A percentile compares a stretch with the other conserved stretches of the same genome.
phyloP scores from a whole-genome alignment of 1,140 invertebrate genomes.

The Dendroctonus valens region DNA sequence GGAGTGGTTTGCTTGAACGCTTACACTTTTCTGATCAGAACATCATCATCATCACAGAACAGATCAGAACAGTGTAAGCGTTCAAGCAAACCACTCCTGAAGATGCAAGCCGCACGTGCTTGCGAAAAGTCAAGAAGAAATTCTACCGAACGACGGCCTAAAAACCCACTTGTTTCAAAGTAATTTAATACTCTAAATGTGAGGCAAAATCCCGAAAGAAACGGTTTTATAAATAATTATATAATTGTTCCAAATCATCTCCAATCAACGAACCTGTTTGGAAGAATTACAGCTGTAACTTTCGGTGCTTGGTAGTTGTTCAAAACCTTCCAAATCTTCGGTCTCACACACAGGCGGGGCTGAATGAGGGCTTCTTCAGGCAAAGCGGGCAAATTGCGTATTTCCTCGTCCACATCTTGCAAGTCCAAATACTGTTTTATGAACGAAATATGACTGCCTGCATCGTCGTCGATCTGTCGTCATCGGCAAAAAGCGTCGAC shows the following conservation, averaged over 20 bases:
- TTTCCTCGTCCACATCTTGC: conserved; percentile 34
- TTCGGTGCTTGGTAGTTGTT: conserved; percentile 26
- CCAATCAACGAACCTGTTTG: conserved; percentile 11
- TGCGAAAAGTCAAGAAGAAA: too few species aligned
- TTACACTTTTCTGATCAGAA: too few species aligned
- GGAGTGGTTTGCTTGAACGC: too few species aligned
- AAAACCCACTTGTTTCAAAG: too few species aligned
- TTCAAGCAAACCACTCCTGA: too few species aligned
- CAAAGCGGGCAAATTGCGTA: conserved; percentile 24
- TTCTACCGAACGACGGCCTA: too few species aligned
- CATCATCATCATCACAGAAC: too few species aligned
- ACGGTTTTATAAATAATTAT: too few species aligned
- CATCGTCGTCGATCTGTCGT: conserved; percentile 35
- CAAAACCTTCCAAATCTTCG: conserved; percentile 36
- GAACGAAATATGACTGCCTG: conserved; percentile 32
- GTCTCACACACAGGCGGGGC: conserved; percentile 18
- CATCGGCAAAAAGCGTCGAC: conserved; percentile 36
- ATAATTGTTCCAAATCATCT: too few species aligned
- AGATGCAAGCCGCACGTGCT: too few species aligned
- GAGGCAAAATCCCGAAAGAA: not conserved
- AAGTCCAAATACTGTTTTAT: conserved; percentile 35
- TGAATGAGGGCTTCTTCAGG: conserved; percentile 13
- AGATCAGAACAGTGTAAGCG: too few species aligned
- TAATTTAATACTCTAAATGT: too few species aligned
- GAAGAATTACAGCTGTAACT: conserved; percentile 7